phyloP scores from a whole-genome alignment of 30 jellyfish, hydroid and myxozoan genomes.

The Aurelia aurita region DNA sequence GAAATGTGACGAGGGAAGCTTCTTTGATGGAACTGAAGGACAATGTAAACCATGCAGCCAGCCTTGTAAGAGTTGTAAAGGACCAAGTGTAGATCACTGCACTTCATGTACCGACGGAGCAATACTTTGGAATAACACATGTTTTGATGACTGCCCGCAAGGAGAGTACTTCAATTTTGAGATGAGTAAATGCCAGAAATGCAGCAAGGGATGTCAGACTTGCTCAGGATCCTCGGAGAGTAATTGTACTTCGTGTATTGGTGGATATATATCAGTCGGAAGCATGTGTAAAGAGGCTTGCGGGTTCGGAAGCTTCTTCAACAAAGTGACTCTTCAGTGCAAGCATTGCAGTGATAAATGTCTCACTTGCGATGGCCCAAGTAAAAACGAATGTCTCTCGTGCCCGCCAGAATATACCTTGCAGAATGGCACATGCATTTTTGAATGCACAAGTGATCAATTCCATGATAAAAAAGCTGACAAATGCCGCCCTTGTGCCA shows the following conservation, averaged over 20 bases:
- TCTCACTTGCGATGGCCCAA: slow-evolving; percentile 73
- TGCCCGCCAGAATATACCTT: slow-evolving; percentile 50
- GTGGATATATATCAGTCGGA: slow-evolving; percentile 24
- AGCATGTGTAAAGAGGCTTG: slow-evolving; percentile 53
- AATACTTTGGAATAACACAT: slow-evolving; percentile 37
- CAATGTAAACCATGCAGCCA: slow-evolving; percentile 68
- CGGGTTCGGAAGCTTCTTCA: slow-evolving; percentile 41
- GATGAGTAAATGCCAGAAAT: slow-evolving; percentile 54
- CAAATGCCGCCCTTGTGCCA: slow-evolving; percentile 45
- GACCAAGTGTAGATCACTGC: slow-evolving; percentile 49
- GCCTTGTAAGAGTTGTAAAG: slow-evolving; percentile 82
- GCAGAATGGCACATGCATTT: slow-evolving; percentile 33
- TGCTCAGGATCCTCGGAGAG: slow-evolving; percentile 49
- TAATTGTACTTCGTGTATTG: slow-evolving; percentile 58
- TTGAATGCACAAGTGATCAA: slow-evolving; percentile 44
- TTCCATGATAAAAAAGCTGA: slow-evolving; percentile 3
- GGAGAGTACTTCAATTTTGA: slow-evolving; percentile 41
- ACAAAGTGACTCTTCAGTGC: slow-evolving; percentile 29
- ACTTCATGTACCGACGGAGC: slow-evolving; percentile 43
- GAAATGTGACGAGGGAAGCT: slow-evolving; percentile 53
- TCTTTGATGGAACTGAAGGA: slow-evolving; percentile 26
- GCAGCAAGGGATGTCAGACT: slow-evolving; percentile 62
- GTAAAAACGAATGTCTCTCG: slow-evolving; percentile 53
- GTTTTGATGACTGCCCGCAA: slow-evolving; percentile 55
- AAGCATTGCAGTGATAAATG: slow-evolving; percentile 67